Evolutionary conservation across 1,140 invertebrate genomes (phyloP), one percentile per base, ranked within the genome.

Genomic region (Leptonema lineaticorne): DNA sequence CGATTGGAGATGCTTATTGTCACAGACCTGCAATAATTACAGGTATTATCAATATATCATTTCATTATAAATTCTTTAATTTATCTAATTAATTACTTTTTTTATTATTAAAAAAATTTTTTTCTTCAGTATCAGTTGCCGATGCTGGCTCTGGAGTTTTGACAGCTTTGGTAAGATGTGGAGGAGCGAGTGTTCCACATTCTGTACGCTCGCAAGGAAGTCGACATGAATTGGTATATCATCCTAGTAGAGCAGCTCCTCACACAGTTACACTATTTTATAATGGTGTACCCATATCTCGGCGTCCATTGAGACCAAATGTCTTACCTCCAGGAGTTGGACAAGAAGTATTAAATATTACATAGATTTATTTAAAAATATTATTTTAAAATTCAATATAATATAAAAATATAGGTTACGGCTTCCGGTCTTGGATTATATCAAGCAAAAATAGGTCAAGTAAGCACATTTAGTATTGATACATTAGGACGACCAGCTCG

Each of bases 391-490:
- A 8, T 8, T 14, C 18, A 8, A 48, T 16, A n/a, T 48, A 8
- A 48, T 8, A 6, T 53, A 29, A n/a, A n/a, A 58, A n/a, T n/a
- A 5, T 29, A 83, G 75, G 89, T 93, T 6, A 89, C 90, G 33
- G 91, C 90, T 26, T 89, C 87, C 58, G 93, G 91, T 0, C 76
- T 90, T 29, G 93, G 91, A 0, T 80, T 96, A 0, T 95, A 95
- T 81, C 92, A 94, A 75, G 89, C 91, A 0, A 85, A 88, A 63
- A 87, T 91, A 8, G 89, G 90, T 0, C 89, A 91, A 77, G 87
- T 91, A 0, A 91, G 92, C 3, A 91, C 90, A 0, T 96, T 96
- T 80, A 89, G 92, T 22, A 95, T 96, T 58, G 93, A 96, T 75
- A 95, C 93, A 0, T 83, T 93, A 0, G 92, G 93, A 11, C 84